Evolutionary conservation across 2,113 vertebrate genomes (phyloP), one percentile per base, ranked within the genome.

Genomic region (Lucifuga dentata): DNA sequence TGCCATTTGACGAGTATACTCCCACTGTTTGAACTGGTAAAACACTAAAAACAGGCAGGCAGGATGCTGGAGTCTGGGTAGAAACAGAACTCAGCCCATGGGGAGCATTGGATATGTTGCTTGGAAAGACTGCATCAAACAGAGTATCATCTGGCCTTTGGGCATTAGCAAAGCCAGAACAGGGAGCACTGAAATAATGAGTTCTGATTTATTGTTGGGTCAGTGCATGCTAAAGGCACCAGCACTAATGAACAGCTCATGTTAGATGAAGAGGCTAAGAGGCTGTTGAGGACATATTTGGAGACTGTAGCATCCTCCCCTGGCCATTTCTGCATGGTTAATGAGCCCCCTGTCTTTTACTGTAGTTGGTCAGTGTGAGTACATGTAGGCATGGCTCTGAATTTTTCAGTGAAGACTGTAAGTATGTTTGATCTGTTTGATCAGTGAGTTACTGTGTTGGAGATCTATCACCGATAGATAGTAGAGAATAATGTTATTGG

Each of bases 391-490:
- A 11, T 51, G 38, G 44, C 33, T 38, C 67, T 17, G 12, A 40
- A 32, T 39, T 36, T 57, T 32, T 48, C 13, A 33, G 13, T 58
- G 17, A 36, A 8, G 11, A 15, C 32, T 43, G 48, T 10, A n/a
- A n/a, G 26, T 15, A 6, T 41, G 40, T 43, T 40, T 32, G 24
- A 19, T 3, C 17, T 48, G 23, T 43, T 23, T 48, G 33, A 6
- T 33, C 32, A 55, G 76, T 51, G 8, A 41, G 49, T 33, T 41
- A 52, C 26, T 38, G 23, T 17, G 2, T 24, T 35, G 56, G 32
- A 62, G 20, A 65, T 16, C 57, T 72, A 24, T 43, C 19, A n/a
- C 64, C 61, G 72, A 58, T 36, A 46, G 21, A 67, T 11, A 62
- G n/a, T 9, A 64, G 39, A 69, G 12, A 12, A 56, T 41, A 21